phyloP scores from a whole-genome alignment of 2,888 invertebrate genomes.

The Phymatocera aterrima region DNA sequence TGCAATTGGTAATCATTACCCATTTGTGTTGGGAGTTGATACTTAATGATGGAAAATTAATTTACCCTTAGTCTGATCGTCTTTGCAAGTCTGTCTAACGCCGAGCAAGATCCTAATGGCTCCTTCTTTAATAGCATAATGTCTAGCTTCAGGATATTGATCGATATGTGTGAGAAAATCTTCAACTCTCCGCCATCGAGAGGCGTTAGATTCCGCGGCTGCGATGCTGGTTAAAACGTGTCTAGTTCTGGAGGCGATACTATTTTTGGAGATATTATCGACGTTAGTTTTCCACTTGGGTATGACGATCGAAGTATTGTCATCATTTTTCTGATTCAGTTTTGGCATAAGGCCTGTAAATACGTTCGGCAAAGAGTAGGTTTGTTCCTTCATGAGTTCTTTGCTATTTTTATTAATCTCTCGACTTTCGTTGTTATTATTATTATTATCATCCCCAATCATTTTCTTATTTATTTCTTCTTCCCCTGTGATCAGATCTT shows the following conservation, averaged over 20 bases:
- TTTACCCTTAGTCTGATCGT: constrained; percentile 69
- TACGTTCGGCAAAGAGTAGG: constrained; percentile 71
- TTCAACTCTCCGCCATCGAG: constrained; percentile 80
- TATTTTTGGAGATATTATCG: constrained; percentile 74
- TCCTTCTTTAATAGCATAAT: constrained; percentile 86
- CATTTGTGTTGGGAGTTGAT: background rate
- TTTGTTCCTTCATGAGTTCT: constrained; percentile 54
- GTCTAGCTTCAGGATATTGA: constrained; percentile 84
- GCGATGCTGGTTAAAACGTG: constrained; percentile 82
- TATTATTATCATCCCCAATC: no score
- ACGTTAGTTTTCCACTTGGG: constrained; percentile 76
- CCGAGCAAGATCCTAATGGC: constrained; percentile 81
- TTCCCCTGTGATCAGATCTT: background rate
- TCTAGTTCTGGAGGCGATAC: constrained; percentile 81
- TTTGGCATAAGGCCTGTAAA: constrained; percentile 73
- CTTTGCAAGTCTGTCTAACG: constrained; percentile 74
- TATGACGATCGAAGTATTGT: constrained; percentile 61
- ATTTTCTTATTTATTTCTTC: no score
- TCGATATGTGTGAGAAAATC: constrained; percentile 85
- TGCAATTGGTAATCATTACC: background rate
- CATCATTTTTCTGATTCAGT: constrained; percentile 62
- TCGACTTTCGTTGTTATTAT: no score
- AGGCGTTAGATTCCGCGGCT: constrained; percentile 77
- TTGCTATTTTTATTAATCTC: background rate
- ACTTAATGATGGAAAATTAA: background rate